A percentile compares a stretch with the other conserved stretches of the same genome.
phyloP scores from a whole-genome alignment of 2,797 vertebrate genomes.

The Phrynocephalus guinanensis region DNA sequence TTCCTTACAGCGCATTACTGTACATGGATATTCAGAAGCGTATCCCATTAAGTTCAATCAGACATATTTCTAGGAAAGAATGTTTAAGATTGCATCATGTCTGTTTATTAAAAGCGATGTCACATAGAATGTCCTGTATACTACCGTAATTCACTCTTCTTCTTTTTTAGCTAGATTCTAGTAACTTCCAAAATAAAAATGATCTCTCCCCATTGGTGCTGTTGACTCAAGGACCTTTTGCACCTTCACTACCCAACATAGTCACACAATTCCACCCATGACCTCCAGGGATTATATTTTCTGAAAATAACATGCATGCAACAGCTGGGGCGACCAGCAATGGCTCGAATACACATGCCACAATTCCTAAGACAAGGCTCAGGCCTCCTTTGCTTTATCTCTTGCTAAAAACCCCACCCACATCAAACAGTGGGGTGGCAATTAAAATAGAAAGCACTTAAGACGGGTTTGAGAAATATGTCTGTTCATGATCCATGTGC shows the following conservation, averaged over 20 bases:
- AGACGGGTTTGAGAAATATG: background rate
- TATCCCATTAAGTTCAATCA: background rate
- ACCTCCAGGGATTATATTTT: conserved; percentile 67
- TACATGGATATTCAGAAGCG: background rate
- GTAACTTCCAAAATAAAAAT: conserved; percentile 14
- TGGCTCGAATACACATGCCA: conserved; percentile 70
- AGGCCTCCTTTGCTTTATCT: conserved; percentile 31
- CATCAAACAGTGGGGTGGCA: background rate
- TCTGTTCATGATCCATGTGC: background rate
- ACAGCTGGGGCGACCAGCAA: conserved; percentile 74
- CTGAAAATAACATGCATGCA: conserved; percentile 76
- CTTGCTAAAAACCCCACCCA: conserved; percentile 18
- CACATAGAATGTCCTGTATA: background rate
- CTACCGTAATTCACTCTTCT: conserved; percentile 28
- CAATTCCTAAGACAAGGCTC: conserved; percentile 27
- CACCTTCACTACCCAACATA: conserved; percentile 55
- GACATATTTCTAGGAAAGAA: background rate
- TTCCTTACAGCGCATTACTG: background rate
- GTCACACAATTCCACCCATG: conserved; percentile 69
- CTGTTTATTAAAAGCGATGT: background rate
- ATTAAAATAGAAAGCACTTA: conserved; percentile 25
- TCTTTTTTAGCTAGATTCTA: conserved; percentile 39
- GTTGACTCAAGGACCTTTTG: conserved; percentile 45
- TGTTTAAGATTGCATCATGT: background rate
- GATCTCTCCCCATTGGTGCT: conserved; percentile 24